A percentile compares a stretch with the other conserved stretches of the same genome.
phyloP scores from a whole-genome alignment of 2,113 vertebrate species.

The Eudyptes chrysolophus region DNA sequence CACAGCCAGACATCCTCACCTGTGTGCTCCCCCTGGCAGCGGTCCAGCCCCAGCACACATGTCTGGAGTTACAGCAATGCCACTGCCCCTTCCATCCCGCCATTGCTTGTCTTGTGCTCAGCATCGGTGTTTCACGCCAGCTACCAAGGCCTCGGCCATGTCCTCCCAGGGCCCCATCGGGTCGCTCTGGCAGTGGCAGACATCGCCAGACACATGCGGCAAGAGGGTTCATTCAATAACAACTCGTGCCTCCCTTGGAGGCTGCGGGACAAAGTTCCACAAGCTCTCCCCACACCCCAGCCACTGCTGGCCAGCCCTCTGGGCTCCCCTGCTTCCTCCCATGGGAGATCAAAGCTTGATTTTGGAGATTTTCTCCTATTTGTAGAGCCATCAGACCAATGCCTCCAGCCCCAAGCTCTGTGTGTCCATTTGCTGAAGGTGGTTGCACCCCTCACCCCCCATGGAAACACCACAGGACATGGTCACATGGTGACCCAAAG shows the following conservation, averaged over 20 bases:
- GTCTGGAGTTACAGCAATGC: neutral
- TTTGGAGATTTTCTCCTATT: neutral
- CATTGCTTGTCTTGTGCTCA: neutral
- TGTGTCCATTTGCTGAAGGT: neutral
- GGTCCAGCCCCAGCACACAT: neutral
- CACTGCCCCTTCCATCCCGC: neutral
- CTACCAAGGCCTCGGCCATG: fast-evolving
- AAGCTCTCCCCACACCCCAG: neutral
- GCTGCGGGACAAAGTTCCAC: neutral
- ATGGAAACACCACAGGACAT: neutral
- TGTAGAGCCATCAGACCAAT: neutral
- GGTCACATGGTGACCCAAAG: too few species aligned
- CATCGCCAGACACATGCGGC: neutral
- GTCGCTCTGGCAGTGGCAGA: too few species aligned
- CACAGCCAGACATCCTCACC: neutral
- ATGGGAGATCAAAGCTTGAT: neutral
- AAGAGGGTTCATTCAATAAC: neutral
- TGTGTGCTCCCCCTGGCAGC: too few species aligned
- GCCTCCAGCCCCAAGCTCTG: neutral
- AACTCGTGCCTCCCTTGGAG: neutral
- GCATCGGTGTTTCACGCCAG: neutral
- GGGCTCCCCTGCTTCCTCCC: neutral
- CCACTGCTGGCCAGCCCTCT: neutral
- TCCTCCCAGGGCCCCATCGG: neutral
- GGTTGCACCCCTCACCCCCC: too few species aligned